A percentile compares a stretch with the other conserved stretches of the same genome.
Evolutionary conservation across 2,888 invertebrate species (phyloP).

Genomic region (Theretra japonica): DNA sequence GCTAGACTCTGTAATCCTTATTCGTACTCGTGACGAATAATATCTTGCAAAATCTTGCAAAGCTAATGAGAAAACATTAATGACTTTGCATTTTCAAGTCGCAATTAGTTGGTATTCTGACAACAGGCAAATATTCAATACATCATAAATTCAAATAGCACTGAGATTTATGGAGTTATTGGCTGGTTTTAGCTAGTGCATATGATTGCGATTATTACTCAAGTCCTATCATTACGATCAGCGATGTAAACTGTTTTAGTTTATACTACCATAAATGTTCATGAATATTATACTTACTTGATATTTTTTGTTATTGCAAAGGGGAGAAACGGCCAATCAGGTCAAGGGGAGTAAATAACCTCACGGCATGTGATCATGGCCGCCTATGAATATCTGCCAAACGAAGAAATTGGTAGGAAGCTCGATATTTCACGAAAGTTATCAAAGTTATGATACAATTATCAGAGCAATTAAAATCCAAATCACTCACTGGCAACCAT

Average conservation of each 20-base stretch:
- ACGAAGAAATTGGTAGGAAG: too few species aligned
- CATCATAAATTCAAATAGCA: conserved; percentile 13
- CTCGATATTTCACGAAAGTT: too few species aligned
- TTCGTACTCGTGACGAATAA: background rate
- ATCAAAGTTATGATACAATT: too few species aligned
- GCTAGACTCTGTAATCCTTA: background rate
- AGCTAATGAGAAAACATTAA: background rate
- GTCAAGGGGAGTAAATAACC: too few species aligned
- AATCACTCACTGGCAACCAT: too few species aligned
- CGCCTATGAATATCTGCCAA: too few species aligned
- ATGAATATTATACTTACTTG: too few species aligned
- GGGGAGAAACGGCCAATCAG: too few species aligned
- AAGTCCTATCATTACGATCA: background rate
- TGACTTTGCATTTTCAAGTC: background rate
- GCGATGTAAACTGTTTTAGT: conserved; percentile 7
- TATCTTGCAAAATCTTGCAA: conserved; percentile 1
- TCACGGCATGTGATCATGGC: too few species aligned
- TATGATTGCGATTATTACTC: background rate
- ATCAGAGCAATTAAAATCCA: too few species aligned
- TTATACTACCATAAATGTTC: background rate
- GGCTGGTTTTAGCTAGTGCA: background rate
- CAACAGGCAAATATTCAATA: conserved; percentile 18
- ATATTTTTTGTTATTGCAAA: too few species aligned
- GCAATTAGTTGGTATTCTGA: conserved; percentile 16
- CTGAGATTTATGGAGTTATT: conserved; percentile 15